phyloP scores from a whole-genome alignment of 2,797 vertebrate genomes.

The Rousettus madagascariensis region DNA sequence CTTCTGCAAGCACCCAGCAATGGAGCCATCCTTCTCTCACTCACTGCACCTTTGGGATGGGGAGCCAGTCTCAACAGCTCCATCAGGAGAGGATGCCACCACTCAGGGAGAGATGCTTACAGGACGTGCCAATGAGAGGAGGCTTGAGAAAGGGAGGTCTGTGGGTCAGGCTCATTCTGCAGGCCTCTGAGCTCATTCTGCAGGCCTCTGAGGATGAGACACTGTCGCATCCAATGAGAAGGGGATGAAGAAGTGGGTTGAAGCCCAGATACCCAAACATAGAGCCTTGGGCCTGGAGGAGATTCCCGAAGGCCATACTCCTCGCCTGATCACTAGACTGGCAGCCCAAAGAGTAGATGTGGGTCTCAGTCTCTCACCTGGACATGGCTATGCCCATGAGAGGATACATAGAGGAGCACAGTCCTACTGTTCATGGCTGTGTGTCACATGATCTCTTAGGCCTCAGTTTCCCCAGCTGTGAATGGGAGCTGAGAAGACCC shows the following conservation, averaged over 20 bases:
- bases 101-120: not conserved
- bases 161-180: not conserved
- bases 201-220: not conserved
- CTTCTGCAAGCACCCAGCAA: not conserved
- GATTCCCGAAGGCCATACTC: not conserved
- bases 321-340: fast-evolving
- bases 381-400: fast-evolving
- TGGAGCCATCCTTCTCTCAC: not conserved
- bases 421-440: not conserved
- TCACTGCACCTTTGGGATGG: not conserved
- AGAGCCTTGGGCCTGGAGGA: not conserved
- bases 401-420: not conserved
- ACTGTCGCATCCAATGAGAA: not conserved
- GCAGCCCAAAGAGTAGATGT: not conserved
- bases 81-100: not conserved
- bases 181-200: not conserved
- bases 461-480: not conserved
- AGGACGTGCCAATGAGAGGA: not conserved
- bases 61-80: not conserved
- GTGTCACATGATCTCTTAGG: not conserved
- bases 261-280: not conserved
- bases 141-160: not conserved
- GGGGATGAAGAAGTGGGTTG: not conserved
- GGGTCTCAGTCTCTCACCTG: not conserved
- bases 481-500: not conserved